Evolutionary conservation across 2,888 invertebrate genomes (phyloP), one percentile per base, ranked within the genome.

Genomic region (Hoplodrina ambigua): DNA sequence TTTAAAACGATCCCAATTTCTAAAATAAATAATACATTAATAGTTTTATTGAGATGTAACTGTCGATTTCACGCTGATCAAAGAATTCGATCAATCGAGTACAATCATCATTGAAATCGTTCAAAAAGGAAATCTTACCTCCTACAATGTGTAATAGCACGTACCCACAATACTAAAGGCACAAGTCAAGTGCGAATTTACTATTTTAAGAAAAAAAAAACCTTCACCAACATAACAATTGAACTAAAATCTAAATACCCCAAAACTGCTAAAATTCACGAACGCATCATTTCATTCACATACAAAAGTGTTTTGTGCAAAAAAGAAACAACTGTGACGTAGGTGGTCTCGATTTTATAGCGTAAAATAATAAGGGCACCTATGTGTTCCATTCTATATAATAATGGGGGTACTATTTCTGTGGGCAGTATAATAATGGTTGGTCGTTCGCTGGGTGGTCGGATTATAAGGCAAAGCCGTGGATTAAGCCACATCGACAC

Each of bases 401-500:
- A 95, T 95, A 94, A 93, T 93, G 90, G 92, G 92, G 92, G 92
- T 91, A 91, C 89, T 86, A 90, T 91, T 90, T 89, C 90, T 91
- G 90, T 92, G 92, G 93, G 90, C 94, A 93, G 92, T 84, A 89
- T 91, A 90, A 88, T 90, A 88, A 87, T 88, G 82, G 85, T 89
- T 91, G 89, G 92, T 87, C 89, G 89, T 88, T 82, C 87, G 80
- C 85, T 93, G 95, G 95, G 95, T 96, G 95, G 95, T 94, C 95
- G 95, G 94, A 94, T 94, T 93, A 94, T 89, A 86, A 86, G 75
- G 90, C 88, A 92, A 93, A 94, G 92, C 92, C 87, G 78, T 82
- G 93, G 95, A 95, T 95, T 95, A 95, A 88, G 87, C 86, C 87
- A 89, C 92, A 93, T 95, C 94, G 94, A 95, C 95, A 95, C 95